Evolutionary conservation across 2,113 vertebrate genomes (phyloP).

Genomic region (Ctenomys sociabilis): DNA sequence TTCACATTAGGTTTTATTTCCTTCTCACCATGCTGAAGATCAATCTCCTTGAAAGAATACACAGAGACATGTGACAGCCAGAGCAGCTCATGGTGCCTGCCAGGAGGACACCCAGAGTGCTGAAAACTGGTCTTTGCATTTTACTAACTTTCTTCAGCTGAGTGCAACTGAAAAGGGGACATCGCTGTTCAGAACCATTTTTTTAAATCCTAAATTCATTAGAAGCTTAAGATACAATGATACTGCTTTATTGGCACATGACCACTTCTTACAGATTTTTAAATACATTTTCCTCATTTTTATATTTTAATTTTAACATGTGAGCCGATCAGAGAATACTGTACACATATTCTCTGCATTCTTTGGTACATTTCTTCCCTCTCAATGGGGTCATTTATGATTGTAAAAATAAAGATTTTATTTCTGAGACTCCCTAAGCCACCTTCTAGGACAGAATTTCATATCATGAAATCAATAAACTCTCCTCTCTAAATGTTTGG

Average conservation of each 20-base stretch:
- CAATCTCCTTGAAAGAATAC: constrained; percentile 27
- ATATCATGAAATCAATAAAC: constrained; percentile 66
- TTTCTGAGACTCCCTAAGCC: constrained; percentile 63
- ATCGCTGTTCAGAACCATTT: not conserved
- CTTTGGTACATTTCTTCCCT: not conserved
- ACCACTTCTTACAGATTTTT: not conserved
- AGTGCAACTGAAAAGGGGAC: not conserved
- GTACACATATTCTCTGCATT: not conserved
- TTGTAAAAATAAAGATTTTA: constrained; percentile 58
- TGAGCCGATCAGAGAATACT: not conserved
- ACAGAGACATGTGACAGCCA: not conserved
- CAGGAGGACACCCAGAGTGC: not conserved
- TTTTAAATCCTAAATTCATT: constrained; percentile 7
- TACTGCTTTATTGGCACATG: not conserved
- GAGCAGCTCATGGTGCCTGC: not conserved
- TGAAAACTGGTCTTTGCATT: not conserved
- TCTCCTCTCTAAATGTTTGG: constrained; percentile 61
- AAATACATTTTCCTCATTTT: not conserved
- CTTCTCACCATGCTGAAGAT: not conserved
- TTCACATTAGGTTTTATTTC: constrained; percentile 47
- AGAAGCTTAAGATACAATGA: not conserved
- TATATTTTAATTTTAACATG: not conserved
- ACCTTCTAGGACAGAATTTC: constrained; percentile 56
- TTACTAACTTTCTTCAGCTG: constrained; percentile 5
- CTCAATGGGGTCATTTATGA: constrained; percentile 33